These are phyloP conservation scores for Idris sp. DNA, from an alignment of 1,140 invertebrate genomes.

Conservation along the genomic window DNA sequence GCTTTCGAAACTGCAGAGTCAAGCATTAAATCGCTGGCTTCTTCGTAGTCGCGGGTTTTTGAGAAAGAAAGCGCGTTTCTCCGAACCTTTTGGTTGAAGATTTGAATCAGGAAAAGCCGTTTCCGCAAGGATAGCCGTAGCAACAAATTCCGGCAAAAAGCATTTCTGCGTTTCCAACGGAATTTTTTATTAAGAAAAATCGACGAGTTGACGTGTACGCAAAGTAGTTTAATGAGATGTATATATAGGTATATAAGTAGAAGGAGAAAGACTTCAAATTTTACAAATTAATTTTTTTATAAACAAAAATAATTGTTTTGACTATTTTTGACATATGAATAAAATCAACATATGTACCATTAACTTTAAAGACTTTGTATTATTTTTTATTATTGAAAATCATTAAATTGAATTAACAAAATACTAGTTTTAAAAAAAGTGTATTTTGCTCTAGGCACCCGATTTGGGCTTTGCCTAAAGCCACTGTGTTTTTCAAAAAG, in stretches of 20 bases:
- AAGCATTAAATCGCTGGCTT: constrained; percentile 33
- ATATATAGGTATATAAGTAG: constrained; percentile 57
- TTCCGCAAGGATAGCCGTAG: constrained; percentile 28
- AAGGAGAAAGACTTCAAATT: constrained; percentile 37
- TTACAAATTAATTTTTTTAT: no score
- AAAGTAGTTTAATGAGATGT: constrained; percentile 66
- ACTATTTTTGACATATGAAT: no score
- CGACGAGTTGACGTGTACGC: constrained; percentile 65
- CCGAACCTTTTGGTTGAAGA: constrained; percentile 12
- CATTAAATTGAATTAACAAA: no score
- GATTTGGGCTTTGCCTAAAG: no score
- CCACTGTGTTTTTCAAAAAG: no score
- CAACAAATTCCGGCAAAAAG: constrained; percentile 58
- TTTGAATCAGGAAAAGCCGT: constrained; percentile 41
- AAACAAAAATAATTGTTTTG: no score
- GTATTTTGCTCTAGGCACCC: no score
- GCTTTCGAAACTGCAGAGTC: constrained; percentile 58
- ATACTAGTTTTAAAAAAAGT: no score
- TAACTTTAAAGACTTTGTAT: no score
- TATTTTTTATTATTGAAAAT: no score
- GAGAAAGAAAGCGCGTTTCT: constrained; percentile 32
- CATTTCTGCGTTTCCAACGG: constrained; percentile 65
- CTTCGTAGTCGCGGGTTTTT: constrained; percentile 24
- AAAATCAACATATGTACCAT: no score
- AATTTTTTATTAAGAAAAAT: constrained; percentile 70